Evolutionary conservation across 1,140 invertebrate species (phyloP).

Genomic region (Atta texana): DNA sequence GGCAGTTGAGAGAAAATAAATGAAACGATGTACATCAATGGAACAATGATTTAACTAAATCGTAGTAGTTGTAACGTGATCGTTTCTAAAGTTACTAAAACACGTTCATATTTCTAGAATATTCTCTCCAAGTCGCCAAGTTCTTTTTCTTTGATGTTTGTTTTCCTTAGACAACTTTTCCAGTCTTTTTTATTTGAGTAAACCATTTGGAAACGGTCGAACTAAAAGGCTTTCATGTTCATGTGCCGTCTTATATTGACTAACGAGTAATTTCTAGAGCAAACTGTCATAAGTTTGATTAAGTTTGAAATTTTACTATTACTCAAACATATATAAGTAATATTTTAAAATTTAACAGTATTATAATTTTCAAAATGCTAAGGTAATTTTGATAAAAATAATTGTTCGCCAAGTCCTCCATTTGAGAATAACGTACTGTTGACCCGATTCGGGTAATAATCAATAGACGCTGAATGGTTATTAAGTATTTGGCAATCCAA

Average conservation of each 20-base stretch:
- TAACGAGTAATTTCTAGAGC: not conserved
- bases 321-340: not conserved
- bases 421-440: not conserved
- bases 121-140: not conserved
- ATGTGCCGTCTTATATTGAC: not conserved
- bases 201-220: conserved; percentile 25
- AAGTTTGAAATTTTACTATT: not conserved
- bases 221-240: not conserved
- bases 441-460: not conserved
- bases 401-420: not conserved
- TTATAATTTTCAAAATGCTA: not conserved
- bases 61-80: not conserved
- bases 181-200: conserved; percentile 32
- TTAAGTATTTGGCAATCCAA: conserved; percentile 47
- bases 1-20: not conserved
- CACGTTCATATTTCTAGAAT: not conserved
- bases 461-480: conserved; percentile 25
- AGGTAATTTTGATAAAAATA: not conserved
- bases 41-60: not conserved
- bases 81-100: conserved; percentile 7
- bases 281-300: not conserved
- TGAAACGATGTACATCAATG: no score
- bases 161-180: conserved; percentile 2
- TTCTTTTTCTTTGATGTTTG: not conserved
- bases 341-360: not conserved